phyloP scores from a whole-genome alignment of 2,888 invertebrate species.

The Endomychus coccineus region DNA sequence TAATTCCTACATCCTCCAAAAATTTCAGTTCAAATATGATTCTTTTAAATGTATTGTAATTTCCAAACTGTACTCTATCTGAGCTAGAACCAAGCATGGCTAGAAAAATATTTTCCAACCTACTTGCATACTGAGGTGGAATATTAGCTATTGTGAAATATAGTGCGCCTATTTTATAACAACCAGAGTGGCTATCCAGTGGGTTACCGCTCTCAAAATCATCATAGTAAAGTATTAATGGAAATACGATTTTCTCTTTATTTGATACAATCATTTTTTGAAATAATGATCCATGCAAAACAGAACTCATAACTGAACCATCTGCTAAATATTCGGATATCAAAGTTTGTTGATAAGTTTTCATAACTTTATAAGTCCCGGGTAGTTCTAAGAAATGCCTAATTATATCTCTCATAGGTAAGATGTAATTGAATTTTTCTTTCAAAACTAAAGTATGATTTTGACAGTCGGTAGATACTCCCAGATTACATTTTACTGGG shows the following conservation, averaged over 20 bases:
- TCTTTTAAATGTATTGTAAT: conserved; percentile 22
- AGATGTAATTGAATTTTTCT: too few relatives aligned
- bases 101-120: conserved; percentile 22
- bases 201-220: conserved; percentile 24
- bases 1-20: conserved; percentile 2
- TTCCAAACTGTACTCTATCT: conserved; percentile 26
- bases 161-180: conserved; percentile 24
- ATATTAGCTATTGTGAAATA: conserved; percentile 20
- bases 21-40: conserved; percentile 22
- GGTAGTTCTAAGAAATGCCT: too few relatives aligned
- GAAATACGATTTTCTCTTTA: conserved; percentile 10
- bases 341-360: too few relatives aligned
- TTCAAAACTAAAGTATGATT: too few relatives aligned
- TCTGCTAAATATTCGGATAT: too few relatives aligned
- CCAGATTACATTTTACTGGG: too few relatives aligned
- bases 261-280: conserved; percentile 7
- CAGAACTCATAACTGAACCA: too few relatives aligned
- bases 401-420: too few relatives aligned
- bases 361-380: too few relatives aligned
- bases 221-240: conserved; percentile 21
- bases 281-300: conserved; percentile 7
- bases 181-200: conserved; percentile 21
- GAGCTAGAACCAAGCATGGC: conserved; percentile 22
- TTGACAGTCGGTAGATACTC: too few relatives aligned
- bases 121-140: conserved; percentile 17